A percentile compares a stretch with the other conserved stretches of the same genome.
Conservation (phyloP, 2,113 vertebrate genomes). For the Alethe castanea region DNA sequence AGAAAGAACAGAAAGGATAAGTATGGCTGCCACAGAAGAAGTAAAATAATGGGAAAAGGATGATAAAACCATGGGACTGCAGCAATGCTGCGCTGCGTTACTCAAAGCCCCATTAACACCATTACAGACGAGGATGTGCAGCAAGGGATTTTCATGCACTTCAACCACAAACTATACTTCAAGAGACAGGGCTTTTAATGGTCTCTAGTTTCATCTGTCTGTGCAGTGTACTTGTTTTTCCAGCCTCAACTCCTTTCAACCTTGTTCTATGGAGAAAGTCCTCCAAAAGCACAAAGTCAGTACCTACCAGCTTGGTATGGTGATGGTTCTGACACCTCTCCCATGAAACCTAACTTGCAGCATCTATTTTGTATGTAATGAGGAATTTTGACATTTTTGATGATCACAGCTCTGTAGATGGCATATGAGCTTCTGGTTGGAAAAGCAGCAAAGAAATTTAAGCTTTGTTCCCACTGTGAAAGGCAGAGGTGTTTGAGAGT, state of each 20-base stretch:
- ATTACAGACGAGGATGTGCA: neutral
- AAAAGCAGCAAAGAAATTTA: neutral
- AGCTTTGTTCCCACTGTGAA: neutral
- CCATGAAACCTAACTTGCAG: neutral
- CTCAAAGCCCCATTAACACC: neutral
- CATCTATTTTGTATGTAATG: neutral
- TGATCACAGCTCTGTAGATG: neutral
- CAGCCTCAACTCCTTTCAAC: neutral
- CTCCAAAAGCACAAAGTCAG: neutral
- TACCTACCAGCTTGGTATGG: neutral
- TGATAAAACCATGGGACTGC: neutral
- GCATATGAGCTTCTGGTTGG: neutral
- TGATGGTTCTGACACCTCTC: neutral
- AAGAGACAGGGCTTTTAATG: neutral
- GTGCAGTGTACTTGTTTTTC: neutral
- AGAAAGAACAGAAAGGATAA: neutral
- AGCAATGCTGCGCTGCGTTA: neutral
- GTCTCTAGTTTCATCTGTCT: neutral
- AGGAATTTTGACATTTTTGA: neutral
- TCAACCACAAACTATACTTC: neutral
- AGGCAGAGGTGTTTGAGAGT: fast-evolving
- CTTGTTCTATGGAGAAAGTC: neutral
- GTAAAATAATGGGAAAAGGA: neutral
- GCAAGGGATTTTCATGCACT: neutral
- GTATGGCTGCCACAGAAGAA: neutral